Evolutionary conservation across 2,113 vertebrate species (phyloP), one percentile per base, ranked within the genome.

Genomic region (Tympanuchus pallidicinctus): DNA sequence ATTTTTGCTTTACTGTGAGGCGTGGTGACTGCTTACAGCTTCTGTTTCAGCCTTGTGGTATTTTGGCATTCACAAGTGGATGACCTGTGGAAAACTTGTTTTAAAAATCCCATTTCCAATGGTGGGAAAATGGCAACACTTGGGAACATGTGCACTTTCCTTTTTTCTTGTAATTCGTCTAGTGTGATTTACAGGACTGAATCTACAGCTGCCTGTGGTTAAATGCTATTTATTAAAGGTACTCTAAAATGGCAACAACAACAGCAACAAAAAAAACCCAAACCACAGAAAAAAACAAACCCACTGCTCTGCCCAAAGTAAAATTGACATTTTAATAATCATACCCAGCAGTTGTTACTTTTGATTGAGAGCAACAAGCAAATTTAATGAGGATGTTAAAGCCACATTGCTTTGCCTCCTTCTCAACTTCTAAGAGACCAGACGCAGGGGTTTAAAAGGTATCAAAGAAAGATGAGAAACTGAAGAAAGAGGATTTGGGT

Each of bases 111-210:
- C 65, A 65, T 92, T 25, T 70, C 13, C 63, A 70, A 16, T 47
- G 42, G n/a, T 85, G 67, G 50, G 56, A 82, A 95, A 92, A 85
- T 45, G 18, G 69, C 45, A 89, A 82, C 76, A 82, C 63, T 85
- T 82, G 11, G 48, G 24, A 96, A 75, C 19, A 34, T 21, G 21
- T 60, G 12, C 9, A 34, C 43, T 76, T 83, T 82, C 82, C 3
- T 82, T 85, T 86, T 79, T 81, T 43, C 6, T 83, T 93, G 63
- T 50, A 65, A 66, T 82, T 87, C 17, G 79, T 88, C 89, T 89
- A 74, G 67, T 54, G 19, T 34, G 11, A 63, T 65, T 96, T 82
- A 38, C 42, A 61, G 40, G 45, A 64, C 73, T 65, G 47, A 40
- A 76, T 72, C 50, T 82, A 50, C 78, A 92, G 50, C 60, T 94